Evolutionary conservation across 2,797 vertebrate genomes (phyloP).

Genomic region (Aeoliscus strigatus): DNA sequence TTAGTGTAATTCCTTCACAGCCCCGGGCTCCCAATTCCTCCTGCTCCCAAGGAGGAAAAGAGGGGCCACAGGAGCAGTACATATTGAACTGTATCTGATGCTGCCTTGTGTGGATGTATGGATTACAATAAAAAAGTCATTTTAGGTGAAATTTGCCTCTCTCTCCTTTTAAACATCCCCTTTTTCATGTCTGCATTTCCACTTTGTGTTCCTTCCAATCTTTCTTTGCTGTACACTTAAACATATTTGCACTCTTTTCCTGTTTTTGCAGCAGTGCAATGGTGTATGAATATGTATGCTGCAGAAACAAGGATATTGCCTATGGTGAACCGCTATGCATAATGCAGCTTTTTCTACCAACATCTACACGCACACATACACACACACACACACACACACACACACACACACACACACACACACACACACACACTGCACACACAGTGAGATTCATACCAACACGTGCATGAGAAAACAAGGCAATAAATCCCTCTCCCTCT

Average conservation of each 20-base stretch:
- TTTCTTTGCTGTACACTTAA: conserved; percentile 42
- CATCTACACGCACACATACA: conserved; percentile 69
- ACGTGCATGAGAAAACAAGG: conserved; percentile 54
- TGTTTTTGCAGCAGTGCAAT: conserved; percentile 65
- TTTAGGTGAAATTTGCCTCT: conserved; percentile 21
- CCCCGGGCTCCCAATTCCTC: conserved; percentile 44
- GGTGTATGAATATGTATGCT: conserved; percentile 74
- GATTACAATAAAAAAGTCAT: conserved; percentile 47
- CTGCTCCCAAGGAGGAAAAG: conserved; percentile 53
- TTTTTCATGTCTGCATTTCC: conserved; percentile 12
- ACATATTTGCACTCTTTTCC: conserved; percentile 49
- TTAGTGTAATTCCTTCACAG: conserved; percentile 44
- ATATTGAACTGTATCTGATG: conserved; percentile 46
- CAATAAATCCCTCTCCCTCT: conserved; percentile 48
- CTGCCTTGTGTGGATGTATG: conserved; percentile 35
- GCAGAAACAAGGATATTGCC: conserved; percentile 70
- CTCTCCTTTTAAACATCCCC: conserved; percentile 18
- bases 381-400: conserved; percentile 37
- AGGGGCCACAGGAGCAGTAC: conserved; percentile 36
- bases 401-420: conserved; percentile 28
- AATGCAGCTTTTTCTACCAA: conserved; percentile 77
- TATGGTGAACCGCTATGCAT: conserved; percentile 76
- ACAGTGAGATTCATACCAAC: conserved; percentile 44
- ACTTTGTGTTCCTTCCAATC: conserved; percentile 27
- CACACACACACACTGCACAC: conserved; percentile 21